Base-by-base conservation (phyloP, 2,797 vertebrate species). In the Cynodonichthys magdalenae region DNA sequence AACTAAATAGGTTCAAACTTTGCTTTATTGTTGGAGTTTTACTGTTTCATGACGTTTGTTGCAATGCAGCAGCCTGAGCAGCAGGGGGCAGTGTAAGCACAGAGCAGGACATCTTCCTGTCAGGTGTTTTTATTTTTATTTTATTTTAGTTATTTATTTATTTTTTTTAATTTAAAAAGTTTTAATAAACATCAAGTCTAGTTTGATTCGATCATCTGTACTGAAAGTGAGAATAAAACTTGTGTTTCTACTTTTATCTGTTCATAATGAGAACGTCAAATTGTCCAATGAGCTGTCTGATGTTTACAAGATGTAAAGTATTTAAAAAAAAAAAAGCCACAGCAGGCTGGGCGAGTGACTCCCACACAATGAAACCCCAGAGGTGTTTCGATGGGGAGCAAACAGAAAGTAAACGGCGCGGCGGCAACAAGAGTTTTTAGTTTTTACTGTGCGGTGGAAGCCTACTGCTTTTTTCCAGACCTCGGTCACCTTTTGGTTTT, bases 41-140 rank as follows among this genome's bases (percentile, higher is more conserved):
- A 41, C 48, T 18, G 9, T 14, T 52, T 49, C 15, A 34, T 42
- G 15, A 29, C 61, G 10, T 6, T 6, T 20, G 20, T 56, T 46
- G 44, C 36, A 66, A n/a, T 41, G 47, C 55, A 47, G 49, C 0
- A 10, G 10, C 29, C 5, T 60, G 69, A 74, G 42, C 93, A 92
- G 85, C 69, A 93, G 93, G 83, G 85, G 93, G 91, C 91, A 90
- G 84, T 84, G 73, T 85, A 17, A 34, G 75, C 77, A 63, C 81
- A 72, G 63, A n/a, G 24, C 1, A 62, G 3, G 27, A 39, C 11
- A 0, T 28, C 59, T 66, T 63, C 57, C 66, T 61, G 61, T 75
- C 54, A 41, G 10, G 36, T 29, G 31, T 17, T 36, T 19, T 7
- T 18, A 14, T 46, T 15, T 42, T 9, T 51, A 24, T 29, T n/a